These are phyloP conservation scores for Limonius californicus DNA, from an alignment of 1,140 invertebrate genomes.

Conservation along the genomic window DNA sequence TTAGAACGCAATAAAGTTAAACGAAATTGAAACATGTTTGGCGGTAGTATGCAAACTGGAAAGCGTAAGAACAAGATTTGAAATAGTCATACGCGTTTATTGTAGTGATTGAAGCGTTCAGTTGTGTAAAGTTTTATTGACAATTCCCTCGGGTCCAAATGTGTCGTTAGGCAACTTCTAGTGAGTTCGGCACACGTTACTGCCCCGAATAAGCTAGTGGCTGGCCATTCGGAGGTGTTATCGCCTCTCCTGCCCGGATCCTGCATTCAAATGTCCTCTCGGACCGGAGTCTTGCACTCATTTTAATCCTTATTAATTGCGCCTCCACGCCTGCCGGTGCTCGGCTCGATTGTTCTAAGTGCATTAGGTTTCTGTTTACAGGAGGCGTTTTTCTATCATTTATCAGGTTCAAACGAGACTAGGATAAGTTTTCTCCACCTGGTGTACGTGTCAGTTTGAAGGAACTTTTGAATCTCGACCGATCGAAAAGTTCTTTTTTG, in stretches of 20 bases:
- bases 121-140: conserved; percentile 26
- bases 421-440: too few species aligned
- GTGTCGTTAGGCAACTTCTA: conserved; percentile 24
- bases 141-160: conserved; percentile 22
- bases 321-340: too few species aligned
- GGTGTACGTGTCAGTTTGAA: too few species aligned
- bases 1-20: conserved; percentile 13
- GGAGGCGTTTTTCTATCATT: too few species aligned
- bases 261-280: not conserved
- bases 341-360: too few species aligned
- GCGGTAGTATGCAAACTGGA: not conserved
- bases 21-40: conserved; percentile 25
- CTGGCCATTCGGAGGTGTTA: conserved; percentile 15
- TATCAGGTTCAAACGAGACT: too few species aligned
- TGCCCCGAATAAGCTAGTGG: not conserved
- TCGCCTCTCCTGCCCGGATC: not conserved
- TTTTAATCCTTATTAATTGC: conserved; percentile 3
- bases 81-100: conserved; percentile 23
- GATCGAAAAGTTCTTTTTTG: too few species aligned
- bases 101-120: conserved; percentile 24
- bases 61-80: conserved; percentile 21
- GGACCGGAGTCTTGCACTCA: not conserved
- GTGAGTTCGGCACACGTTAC: conserved; percentile 3
- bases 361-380: too few species aligned
- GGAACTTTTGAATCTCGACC: too few species aligned